Base-by-base conservation (phyloP, 2,113 vertebrate genomes). In the Pygathrix nemaeus region DNA sequence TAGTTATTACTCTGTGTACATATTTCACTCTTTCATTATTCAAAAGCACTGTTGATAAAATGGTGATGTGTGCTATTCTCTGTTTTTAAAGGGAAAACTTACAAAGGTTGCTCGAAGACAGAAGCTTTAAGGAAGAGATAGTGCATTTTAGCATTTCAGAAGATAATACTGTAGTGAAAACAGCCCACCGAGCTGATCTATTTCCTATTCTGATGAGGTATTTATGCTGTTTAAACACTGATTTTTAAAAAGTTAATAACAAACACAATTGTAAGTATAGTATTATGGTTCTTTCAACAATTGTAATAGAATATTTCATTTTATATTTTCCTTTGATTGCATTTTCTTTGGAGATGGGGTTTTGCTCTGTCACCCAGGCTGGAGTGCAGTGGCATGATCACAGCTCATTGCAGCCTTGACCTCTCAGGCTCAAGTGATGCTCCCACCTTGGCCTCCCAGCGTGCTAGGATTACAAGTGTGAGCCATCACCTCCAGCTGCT, bases 141-240 rank as follows among this genome's bases (percentile, higher is more conserved):
- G 98, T 99, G 38, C 99, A 99, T 98, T 99, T 99, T 97, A 99
- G 99, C 98, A 99, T 99, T 97, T 99, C 99, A 27, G 99, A 99
- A 97, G 99, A 99, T 89, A 99, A 98, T 0, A 43, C 98, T 3
- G 98, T 99, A 43, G 99, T 99, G 9, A 99, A 99, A 96, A 89
- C 97, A n/a, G 98, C 98, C 2, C 99, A 99, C 98, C 99, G 99
- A 97, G 97, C 98, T 40, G 97, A 98, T 80, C 99, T 99, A 68
- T 99, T 99, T 94, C 99, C 99, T 18, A 94, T 99, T 97, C 99
- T 99, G 23, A 99, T 99, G 99, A 99, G 99, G 99, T 99, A 89
- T 68, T 76, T 97, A 81, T 14, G 27, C 1, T 20, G 5, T 86
- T 90, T 87, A 57, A 91, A 94, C 66, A 48, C 64, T 73, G 57